Conservation (phyloP, 1,140 invertebrate genomes). For the Hermatobates lingyangjiaoensis region DNA sequence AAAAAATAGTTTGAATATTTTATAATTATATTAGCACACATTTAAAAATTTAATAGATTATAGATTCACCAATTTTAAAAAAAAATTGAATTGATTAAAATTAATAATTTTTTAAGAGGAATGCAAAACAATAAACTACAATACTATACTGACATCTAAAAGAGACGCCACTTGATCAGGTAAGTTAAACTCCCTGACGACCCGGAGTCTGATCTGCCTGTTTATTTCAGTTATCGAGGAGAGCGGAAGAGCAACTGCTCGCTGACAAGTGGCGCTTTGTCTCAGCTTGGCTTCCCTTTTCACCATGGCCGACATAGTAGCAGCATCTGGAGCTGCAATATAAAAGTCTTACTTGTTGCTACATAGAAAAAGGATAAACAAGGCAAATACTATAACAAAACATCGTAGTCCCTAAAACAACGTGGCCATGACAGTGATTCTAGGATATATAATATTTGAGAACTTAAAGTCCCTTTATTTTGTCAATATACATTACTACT, state of each 20-base stretch:
- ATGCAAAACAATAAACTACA: neutral
- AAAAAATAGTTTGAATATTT: no score
- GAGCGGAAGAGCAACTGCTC: slow-evolving; percentile 52
- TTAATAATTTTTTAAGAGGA: no score
- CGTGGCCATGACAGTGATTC: no score
- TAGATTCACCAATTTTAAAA: no score
- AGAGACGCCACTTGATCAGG: slow-evolving; percentile 79
- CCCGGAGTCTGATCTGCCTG: slow-evolving; percentile 60
- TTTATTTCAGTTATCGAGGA: slow-evolving; percentile 57
- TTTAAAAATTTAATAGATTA: no score
- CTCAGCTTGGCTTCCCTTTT: slow-evolving; percentile 69
- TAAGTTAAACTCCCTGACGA: slow-evolving; percentile 82
- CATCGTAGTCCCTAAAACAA: no score
- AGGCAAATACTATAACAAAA: neutral
- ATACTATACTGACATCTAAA: slow-evolving; percentile 32
- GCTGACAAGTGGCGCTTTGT: slow-evolving; percentile 53
- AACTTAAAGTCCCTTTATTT: no score
- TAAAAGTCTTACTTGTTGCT: no score
- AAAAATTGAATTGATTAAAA: no score
- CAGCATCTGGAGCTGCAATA: slow-evolving; percentile 44
- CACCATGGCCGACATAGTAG: slow-evolving; percentile 59
- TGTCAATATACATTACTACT: no score
- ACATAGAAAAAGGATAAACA: slow-evolving; percentile 2
- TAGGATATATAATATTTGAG: no score
- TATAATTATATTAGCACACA: no score